Base-by-base conservation (phyloP, 2,888 invertebrate species). In the Ectemnius cavifrons region DNA sequence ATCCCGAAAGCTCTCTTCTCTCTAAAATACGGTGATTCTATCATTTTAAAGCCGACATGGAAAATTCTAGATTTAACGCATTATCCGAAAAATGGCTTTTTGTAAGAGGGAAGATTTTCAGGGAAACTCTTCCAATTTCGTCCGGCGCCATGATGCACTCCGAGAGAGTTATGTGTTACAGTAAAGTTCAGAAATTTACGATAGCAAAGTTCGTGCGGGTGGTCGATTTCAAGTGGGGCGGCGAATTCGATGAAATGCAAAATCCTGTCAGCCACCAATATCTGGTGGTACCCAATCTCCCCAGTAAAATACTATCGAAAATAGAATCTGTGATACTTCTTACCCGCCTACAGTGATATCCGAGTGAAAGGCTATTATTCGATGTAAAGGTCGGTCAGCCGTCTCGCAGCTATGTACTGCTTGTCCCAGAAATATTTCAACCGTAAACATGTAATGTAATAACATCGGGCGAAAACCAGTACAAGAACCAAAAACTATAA, bases 301-400 rank as follows among this genome's bases (percentile, higher is more conserved):
- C 16, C n/a, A 6, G 52, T 52, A 52, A 52, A 52, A 52, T 52
- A 14, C 52, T 52, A 52, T 52, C 52, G 52, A 52, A 52, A 52
- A 52, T 52, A 16, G 52, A 52, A 52, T 52, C 52, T 52, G 52
- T 4, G 52, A 52, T 52, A 52, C 52, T 52, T 52, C 16, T 16
- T 52, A 52, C 16, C 52, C 52, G 13, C 16, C 8, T 52, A 52
- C 52, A 37, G 37, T 37, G 37, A 37, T 37, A 37, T 37, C 37
- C 37, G 52, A 16, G 52, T 52, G 52, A 14, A 52, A 52, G n/a
- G 16, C 52, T 52, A 14, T 52, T 52, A 14, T 52, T 52, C 16
- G 16, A 6, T 52, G 4, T 2, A 14, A 16, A 52, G 14, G n/a
- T 14, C n/a, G n/a, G 14, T 52, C 52, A 52, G 52, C n/a, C 16